Percentiles rank a stretch among this genome's conserved stretches.
Conservation (phyloP, 2,888 invertebrate species). For the Limenitis camilla region DNA sequence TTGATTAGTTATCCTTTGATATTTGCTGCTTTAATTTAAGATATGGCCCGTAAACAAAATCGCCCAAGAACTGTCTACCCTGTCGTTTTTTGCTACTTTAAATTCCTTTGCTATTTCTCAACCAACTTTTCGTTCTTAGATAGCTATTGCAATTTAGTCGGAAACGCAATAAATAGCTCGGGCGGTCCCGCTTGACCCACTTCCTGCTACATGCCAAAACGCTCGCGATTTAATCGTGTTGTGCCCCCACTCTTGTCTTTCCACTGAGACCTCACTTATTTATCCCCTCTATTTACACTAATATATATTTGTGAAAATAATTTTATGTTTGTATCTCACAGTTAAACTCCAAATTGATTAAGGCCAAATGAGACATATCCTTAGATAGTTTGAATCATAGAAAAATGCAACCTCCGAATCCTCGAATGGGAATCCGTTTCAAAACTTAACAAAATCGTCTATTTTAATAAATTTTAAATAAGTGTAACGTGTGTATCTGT, state of each 20-base stretch:
- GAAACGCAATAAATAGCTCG: constrained; percentile 70
- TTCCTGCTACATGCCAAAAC: constrained; percentile 71
- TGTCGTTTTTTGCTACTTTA: constrained; percentile 10
- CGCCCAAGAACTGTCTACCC: constrained; percentile 2
- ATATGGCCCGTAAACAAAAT: constrained; percentile 5
- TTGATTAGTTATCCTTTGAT: constrained; percentile 27
- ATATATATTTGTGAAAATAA: too few species aligned
- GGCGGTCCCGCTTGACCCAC: constrained; percentile 70
- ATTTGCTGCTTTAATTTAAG: constrained; percentile 14
- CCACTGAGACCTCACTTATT: constrained; percentile 62
- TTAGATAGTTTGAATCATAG: too few species aligned
- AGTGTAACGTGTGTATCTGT: too few species aligned
- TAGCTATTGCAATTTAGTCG: constrained; percentile 61
- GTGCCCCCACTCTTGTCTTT: constrained; percentile 61
- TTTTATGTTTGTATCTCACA: too few species aligned
- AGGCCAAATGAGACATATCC: too few species aligned
- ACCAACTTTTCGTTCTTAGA: constrained; percentile 28
- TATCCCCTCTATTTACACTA: constrained; percentile 62
- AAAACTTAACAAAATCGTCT: too few species aligned
- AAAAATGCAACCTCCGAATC: too few species aligned
- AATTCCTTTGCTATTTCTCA: constrained; percentile 9
- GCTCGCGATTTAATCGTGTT: constrained; percentile 69
- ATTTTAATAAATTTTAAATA: too few species aligned
- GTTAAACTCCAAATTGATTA: too few species aligned
- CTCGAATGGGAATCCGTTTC: too few species aligned